Conservation (phyloP, 2,797 vertebrate genomes). For the Falco cherrug region DNA sequence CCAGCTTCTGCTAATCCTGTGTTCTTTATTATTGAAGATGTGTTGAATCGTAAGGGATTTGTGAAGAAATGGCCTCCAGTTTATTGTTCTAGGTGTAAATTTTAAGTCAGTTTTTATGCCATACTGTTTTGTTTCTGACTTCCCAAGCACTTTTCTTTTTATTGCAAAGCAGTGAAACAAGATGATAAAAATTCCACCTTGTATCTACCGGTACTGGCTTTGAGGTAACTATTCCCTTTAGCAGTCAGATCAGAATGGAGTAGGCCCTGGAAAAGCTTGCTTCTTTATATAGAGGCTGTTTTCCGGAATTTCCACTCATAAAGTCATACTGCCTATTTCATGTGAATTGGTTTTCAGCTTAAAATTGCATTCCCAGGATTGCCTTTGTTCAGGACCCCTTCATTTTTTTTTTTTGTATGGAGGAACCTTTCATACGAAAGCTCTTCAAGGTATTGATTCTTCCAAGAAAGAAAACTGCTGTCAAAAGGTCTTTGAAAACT, state of each 20-base stretch:
- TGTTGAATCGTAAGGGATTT: constrained; percentile 2
- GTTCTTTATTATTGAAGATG: constrained; percentile 26
- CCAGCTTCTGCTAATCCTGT: constrained; percentile 15
- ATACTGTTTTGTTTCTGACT: not conserved
- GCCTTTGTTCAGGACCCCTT: not conserved
- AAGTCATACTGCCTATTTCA: constrained; percentile 22
- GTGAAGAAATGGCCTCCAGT: constrained; percentile 22
- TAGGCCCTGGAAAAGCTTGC: not conserved
- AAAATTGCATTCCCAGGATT: constrained; percentile 25
- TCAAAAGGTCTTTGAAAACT: not conserved
- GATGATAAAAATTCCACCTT: constrained; percentile 28
- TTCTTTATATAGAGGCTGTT: constrained; percentile 26
- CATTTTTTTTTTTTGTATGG: not conserved
- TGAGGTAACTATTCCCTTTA: constrained; percentile 34
- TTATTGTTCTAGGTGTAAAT: constrained; percentile 48
- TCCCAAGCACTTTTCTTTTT: too few relatives aligned
- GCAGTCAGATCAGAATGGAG: constrained; percentile 22
- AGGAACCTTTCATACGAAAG: not conserved
- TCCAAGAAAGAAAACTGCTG: not conserved
- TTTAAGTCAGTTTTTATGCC: constrained; percentile 26
- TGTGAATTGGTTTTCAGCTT: constrained; percentile 19
- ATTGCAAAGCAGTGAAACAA: constrained; percentile 17
- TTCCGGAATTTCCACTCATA: constrained; percentile 41
- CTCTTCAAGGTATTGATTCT: not conserved
- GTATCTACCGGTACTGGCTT: not conserved